Base-by-base conservation (phyloP, 2,888 invertebrate genomes). In the Nomada ferruginata region DNA sequence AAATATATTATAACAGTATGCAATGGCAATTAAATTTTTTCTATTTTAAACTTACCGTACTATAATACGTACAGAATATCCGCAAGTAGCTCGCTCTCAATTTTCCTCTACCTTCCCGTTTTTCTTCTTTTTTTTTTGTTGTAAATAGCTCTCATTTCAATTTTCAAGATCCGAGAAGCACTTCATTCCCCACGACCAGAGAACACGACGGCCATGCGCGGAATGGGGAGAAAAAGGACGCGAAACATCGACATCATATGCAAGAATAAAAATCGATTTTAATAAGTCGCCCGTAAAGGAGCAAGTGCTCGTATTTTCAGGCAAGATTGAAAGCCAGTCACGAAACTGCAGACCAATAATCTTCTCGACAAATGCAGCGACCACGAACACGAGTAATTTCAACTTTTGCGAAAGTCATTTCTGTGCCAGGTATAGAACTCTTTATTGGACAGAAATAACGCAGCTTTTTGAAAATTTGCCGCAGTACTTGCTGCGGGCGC, bases 261-360 rank as follows among this genome's bases (percentile, higher is more conserved):
- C 60, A 61, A 47, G 42, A 26, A n/a, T 42, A 47, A 76, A 70
- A 71, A 76, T 79, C 76, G 79, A 79, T 79, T 79, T 76, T 79
- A 79, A 65, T 70, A 79, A 70, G 70, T 76, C 76, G 29, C 4
- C 70, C n/a, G 52, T 79, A 65, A 76, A 65, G 47, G 53, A 55
- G 61, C 23, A 50, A 47, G 59, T 36, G 68, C 42, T 55, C 44
- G 77, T 66, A 71, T 77, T 77, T 79, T 71, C 57, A 66, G 20
- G 63, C 29, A 36, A 78, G 20, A 73, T 64, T 73, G 68, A 52
- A 52, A 71, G 42, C 36, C 79, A n/a, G n/a, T 1, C 18, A 55
- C 55, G 60, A 71, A 60, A 77, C 52, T 36, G 65, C 10, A 50
- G 60, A 20, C 42, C 59, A 52, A 53, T 77, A 60, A 75, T 65